Base-by-base conservation (phyloP, 2,888 invertebrate species). In the Synanthedon formicaeformis region DNA sequence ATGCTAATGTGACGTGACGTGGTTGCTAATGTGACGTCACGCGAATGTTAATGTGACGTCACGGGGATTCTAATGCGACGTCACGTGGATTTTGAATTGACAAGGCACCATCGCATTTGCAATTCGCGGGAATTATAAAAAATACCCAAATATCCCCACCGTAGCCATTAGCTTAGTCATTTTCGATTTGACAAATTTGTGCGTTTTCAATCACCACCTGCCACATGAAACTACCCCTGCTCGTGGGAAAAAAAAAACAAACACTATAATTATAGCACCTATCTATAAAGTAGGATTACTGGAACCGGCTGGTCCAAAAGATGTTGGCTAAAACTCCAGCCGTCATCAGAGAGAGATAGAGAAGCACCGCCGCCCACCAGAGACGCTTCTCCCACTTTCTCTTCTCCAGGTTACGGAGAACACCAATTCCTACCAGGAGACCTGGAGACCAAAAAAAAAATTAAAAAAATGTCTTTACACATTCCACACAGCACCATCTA, bases 401-500 rank as follows among this genome's bases (percentile, higher is more conserved):
- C 57, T 92, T 92, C 70, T 93, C 92, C 6, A 96, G 85, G 79
- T 96, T 96, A 18, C 95, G 89, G n/a, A 96, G 86, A 1, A 95
- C 91, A 10, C 95, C 93, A 56, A 96, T 92, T 14, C 96, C 96
- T 41, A 96, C 92, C 14, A 96, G 85, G 0, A 94, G 86, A 52
- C 96, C 96, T 69, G 93, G 88, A 77, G 69, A 48, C 8, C 27
- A 13, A 45, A n/a, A n/a, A n/a, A n/a, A n/a, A n/a, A 11, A 45
- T n/a, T 4, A 23, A 1, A 12, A 1, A 41, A 23, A 5, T 23
- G 5, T 18, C 18, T 3, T 18, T 3, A 18, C 18, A 18, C 3
- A 3, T 3, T 18, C 18, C 18, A 3, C 18, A 18, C 18, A 18
- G 18, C 18, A 18, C 18, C 18, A 18, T 18, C 18, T 3, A 18